phyloP scores from a whole-genome alignment of 2,888 invertebrate genomes.

The Physocephala rufipes region DNA sequence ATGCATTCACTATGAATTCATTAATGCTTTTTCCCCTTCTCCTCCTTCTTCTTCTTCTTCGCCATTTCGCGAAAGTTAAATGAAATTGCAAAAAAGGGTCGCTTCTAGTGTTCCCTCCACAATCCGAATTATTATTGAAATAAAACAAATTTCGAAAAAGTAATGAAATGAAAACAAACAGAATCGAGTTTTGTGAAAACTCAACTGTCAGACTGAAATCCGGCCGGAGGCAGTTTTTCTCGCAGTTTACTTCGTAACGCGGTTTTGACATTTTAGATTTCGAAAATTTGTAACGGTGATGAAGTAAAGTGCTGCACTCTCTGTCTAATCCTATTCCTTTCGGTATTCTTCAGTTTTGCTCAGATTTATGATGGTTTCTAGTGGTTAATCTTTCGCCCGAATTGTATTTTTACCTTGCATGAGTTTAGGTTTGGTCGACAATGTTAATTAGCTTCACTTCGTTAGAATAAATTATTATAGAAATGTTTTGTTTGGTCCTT shows the following conservation, averaged over 20 bases:
- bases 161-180: too few relatives aligned
- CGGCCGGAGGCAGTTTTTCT: conserved; percentile 41
- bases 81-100: conserved; percentile 9
- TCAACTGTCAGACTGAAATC: conserved; percentile 47
- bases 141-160: too few relatives aligned
- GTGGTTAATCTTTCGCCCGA: too few relatives aligned
- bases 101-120: neutral
- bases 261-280: conserved; percentile 46
- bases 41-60: too few relatives aligned
- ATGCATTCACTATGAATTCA: neutral
- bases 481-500: too few relatives aligned
- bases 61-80: conserved; percentile 12
- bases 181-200: conserved; percentile 40
- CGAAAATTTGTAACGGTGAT: neutral
- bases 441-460: neutral
- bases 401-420: too few relatives aligned
- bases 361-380: too few relatives aligned
- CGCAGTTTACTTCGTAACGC: conserved; percentile 35
- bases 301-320: too few relatives aligned
- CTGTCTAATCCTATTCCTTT: too few relatives aligned
- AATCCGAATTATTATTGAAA: neutral
- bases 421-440: neutral
- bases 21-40: too few relatives aligned
- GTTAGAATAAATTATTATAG: too few relatives aligned
- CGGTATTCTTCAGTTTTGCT: neutral